Percentiles rank a stretch among this genome's conserved stretches.
Conservation (phyloP, 1,140 invertebrate species). For the Drosophila nigromelanica region DNA sequence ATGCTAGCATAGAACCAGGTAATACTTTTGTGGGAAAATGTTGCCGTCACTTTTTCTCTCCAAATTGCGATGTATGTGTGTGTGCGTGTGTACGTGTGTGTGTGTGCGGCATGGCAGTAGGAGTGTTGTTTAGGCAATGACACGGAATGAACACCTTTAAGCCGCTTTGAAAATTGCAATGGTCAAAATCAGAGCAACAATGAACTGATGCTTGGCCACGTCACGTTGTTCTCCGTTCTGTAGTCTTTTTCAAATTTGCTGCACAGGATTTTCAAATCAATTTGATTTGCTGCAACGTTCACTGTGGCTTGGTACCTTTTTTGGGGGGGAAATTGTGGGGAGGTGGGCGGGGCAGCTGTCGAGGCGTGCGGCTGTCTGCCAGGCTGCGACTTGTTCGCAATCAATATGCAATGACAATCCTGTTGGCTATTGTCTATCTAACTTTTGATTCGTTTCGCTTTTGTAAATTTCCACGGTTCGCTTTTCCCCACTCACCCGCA, state of each 20-base stretch:
- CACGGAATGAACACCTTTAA: constrained; percentile 79
- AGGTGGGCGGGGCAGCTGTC: background rate
- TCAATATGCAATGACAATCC: constrained; percentile 76
- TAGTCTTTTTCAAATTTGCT: constrained; percentile 38
- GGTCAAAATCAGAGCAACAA: constrained; percentile 65
- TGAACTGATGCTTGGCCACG: constrained; percentile 31
- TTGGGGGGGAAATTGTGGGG: background rate
- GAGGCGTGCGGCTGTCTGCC: constrained; percentile 37
- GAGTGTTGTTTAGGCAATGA: constrained; percentile 53
- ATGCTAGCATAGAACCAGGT: too few relatives aligned
- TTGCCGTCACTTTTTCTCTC: background rate
- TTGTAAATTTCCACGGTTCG: constrained; percentile 70
- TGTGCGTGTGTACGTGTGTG: background rate
- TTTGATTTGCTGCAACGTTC: constrained; percentile 57
- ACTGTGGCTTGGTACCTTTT: too few relatives aligned
- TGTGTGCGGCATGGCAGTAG: background rate
- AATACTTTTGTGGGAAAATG: background rate
- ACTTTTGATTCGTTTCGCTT: constrained; percentile 76
- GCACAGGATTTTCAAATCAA: constrained; percentile 76
- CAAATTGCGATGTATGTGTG: background rate
- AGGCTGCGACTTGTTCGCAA: constrained; percentile 50
- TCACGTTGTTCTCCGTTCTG: constrained; percentile 38
- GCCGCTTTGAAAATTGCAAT: constrained; percentile 80
- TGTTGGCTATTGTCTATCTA: constrained; percentile 65
- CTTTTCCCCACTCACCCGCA: constrained; percentile 6